Evolutionary conservation across 2,113 vertebrate genomes (phyloP).

Genomic region (Ochotona princeps): DNA sequence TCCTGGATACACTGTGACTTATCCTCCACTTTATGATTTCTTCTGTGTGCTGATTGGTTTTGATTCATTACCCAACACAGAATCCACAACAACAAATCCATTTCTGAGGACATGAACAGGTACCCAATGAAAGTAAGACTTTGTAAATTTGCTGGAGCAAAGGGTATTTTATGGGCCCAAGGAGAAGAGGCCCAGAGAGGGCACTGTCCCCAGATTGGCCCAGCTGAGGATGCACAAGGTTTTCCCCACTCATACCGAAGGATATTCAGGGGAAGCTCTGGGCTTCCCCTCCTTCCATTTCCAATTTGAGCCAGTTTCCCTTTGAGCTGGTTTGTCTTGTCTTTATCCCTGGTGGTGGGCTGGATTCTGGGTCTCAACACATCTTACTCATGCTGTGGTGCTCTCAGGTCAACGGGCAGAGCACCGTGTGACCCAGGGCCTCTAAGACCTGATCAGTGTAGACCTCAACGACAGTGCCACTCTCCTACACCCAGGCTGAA

Average conservation of each 20-base stretch:
- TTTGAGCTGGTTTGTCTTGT: conserved; percentile 34
- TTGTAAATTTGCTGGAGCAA: conserved; percentile 66
- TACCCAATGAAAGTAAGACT: conserved; percentile 74
- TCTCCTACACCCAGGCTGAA: not conserved
- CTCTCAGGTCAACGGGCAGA: conserved; percentile 58
- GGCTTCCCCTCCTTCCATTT: conserved; percentile 18
- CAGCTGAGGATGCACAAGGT: not conserved
- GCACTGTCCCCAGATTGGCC: not conserved
- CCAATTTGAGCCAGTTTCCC: not conserved
- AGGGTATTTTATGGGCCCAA: not conserved
- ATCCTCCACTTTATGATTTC: conserved; percentile 11
- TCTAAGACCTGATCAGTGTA: conserved; percentile 55
- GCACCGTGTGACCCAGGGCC: conserved; percentile 27
- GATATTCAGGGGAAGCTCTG: not conserved
- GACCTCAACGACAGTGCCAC: not conserved
- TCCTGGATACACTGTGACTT: not conserved
- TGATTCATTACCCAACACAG: conserved; percentile 62
- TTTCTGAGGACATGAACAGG: conserved; percentile 73
- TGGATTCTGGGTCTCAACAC: conserved; percentile 41
- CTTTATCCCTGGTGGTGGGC: conserved; percentile 52
- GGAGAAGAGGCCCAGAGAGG: not conserved
- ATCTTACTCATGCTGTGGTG: not conserved
- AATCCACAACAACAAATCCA: conserved; percentile 67
- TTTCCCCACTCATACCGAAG: not conserved
- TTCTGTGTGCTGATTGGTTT: conserved; percentile 66